Evolutionary conservation across 2,888 invertebrate genomes (phyloP).

Genomic region (Trissolcus brochymenae): DNA sequence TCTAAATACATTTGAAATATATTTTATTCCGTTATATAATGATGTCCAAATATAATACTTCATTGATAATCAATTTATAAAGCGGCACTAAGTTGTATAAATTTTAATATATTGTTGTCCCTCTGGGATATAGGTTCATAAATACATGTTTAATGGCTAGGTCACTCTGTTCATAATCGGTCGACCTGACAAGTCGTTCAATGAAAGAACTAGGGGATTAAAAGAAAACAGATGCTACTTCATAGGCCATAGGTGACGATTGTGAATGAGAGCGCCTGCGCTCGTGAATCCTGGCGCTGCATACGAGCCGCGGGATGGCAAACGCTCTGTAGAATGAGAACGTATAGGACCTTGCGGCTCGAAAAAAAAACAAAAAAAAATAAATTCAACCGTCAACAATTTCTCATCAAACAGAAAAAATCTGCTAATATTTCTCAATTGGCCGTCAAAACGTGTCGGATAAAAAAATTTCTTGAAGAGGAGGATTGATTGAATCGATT

Average conservation of each 20-base stretch:
- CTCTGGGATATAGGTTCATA: background rate
- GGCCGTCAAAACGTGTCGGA: background rate
- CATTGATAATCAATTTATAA: too few relatives aligned
- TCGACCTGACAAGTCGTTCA: constrained; percentile 19
- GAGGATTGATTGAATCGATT: too few relatives aligned
- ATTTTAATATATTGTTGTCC: background rate
- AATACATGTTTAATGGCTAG: constrained; percentile 12
- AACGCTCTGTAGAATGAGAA: constrained; percentile 47
- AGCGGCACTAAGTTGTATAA: too few relatives aligned
- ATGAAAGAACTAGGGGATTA: constrained; percentile 32
- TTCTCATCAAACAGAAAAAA: background rate
- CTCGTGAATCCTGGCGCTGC: constrained; percentile 30
- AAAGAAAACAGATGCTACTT: constrained; percentile 41
- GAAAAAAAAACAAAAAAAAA: constrained; percentile 5
- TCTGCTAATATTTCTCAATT: background rate
- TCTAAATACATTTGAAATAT: too few relatives aligned
- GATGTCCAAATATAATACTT: too few relatives aligned
- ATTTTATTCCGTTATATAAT: too few relatives aligned
- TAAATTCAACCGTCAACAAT: background rate
- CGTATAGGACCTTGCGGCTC: constrained; percentile 29
- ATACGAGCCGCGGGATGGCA: constrained; percentile 47
- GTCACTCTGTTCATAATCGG: constrained; percentile 19
- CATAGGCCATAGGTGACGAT: constrained; percentile 37
- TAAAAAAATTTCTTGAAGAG: background rate
- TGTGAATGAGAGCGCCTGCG: constrained; percentile 41